Base-by-base conservation (phyloP, 1,140 invertebrate genomes). In the Brachionus asplanchnoidis region DNA sequence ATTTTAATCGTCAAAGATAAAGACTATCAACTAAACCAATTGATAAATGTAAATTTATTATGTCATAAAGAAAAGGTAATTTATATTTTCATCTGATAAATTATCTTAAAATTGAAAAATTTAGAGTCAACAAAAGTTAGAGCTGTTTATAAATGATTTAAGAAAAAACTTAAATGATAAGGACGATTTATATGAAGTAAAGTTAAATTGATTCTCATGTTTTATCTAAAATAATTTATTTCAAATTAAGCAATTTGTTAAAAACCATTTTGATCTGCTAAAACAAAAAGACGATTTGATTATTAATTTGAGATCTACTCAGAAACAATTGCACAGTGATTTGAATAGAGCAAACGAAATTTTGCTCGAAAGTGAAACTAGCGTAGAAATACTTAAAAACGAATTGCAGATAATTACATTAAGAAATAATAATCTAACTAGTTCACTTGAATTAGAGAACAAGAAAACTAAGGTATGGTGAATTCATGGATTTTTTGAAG, bases 211-310 rank as follows among this genome's bases (percentile, higher is more conserved):
- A 17, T 17, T n/a, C 2, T 73, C 32, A 42, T 75, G 14, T 50
- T 36, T 77, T 46, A 46, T 77, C 3, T 23, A 46, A 50, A n/a
- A 26, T 75, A 44, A 42, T 42, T 77, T 50, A 50, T 77, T 50
- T 7, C 11, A 50, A 50, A 26, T 36, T 77, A 3, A 77, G 73
- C 40, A 77, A 50, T 26, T 46, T 26, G 12, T 77, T 32, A 46
- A 26, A 77, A 50, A 77, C 46, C 73, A 77, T 77, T 77, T 77
- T 77, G 73, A 77, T 20, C 50, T 77, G 26, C 9, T 77, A 46
- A 77, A 77, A 50, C 73, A 77, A 50, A 77, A 77, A 77, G 73
- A 77, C 17, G 44, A 77, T 77, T 77, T 77, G 44, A 77, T 77
- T 6, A 77, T 77, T 26, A 77, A 77, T 77, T 77, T 77, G 26